Percentiles rank a stretch among this genome's conserved stretches.
Conservation (phyloP, 1,140 invertebrate genomes). For the Drosophila ironensis region DNA sequence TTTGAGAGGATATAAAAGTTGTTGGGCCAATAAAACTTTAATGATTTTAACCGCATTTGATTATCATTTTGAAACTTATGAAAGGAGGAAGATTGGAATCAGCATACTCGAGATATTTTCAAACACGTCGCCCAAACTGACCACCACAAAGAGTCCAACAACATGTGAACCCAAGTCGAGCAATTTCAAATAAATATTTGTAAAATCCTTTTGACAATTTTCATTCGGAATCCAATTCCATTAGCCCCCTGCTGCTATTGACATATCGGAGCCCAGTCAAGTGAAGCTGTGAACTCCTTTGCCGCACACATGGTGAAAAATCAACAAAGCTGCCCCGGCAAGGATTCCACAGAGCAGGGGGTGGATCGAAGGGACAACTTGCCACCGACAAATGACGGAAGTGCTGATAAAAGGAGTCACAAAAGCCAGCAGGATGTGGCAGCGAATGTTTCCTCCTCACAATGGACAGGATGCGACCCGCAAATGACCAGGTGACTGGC, state of each 20-base stretch:
- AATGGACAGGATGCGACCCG: conserved; percentile 34
- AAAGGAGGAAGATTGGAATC: too few relatives aligned
- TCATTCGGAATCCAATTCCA: conserved; percentile 59
- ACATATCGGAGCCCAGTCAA: conserved; percentile 34
- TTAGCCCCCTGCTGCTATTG: conserved; percentile 53
- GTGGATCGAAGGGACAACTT: neutral
- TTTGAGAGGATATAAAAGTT: conserved; percentile 28
- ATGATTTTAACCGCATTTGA: too few relatives aligned
- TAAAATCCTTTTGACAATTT: conserved; percentile 37
- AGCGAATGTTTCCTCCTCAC: conserved; percentile 51
- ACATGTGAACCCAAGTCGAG: neutral
- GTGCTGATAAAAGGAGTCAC: conserved; percentile 60
- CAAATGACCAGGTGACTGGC: conserved; percentile 43
- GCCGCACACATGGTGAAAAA: conserved; percentile 56
- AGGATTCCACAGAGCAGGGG: neutral
- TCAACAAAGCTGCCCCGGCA: conserved; percentile 28
- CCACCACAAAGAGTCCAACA: conserved; percentile 14
- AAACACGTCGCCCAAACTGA: conserved; percentile 4
- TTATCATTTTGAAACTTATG: neutral
- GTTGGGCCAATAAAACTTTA: neutral
- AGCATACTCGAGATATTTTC: too few relatives aligned
- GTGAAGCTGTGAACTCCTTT: conserved; percentile 36
- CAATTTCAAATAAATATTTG: conserved; percentile 56
- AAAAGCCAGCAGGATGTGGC: conserved; percentile 50
- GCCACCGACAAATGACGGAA: conserved; percentile 55